Conservation (phyloP, 2,888 invertebrate species). For the Tipula helvola region DNA sequence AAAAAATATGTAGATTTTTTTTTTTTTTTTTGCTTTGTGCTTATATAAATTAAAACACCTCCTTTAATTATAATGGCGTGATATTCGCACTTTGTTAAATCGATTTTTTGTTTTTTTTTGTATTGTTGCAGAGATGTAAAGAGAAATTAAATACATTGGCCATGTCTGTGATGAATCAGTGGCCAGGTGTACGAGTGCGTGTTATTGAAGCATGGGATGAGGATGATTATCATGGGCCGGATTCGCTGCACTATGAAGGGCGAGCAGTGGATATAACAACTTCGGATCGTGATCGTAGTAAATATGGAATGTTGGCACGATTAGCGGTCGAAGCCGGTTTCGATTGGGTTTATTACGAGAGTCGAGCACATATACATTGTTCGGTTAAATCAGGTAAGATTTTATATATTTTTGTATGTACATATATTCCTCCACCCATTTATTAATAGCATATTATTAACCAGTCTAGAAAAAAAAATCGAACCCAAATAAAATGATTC, state of each 20-base stretch:
- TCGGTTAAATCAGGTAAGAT: slow-evolving; percentile 91
- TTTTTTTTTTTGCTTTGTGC: background rate
- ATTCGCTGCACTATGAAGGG: slow-evolving; percentile 93
- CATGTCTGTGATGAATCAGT: slow-evolving; percentile 94
- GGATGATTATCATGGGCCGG: slow-evolving; percentile 56
- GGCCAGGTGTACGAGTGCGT: slow-evolving; percentile 86
- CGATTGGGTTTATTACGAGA: slow-evolving; percentile 97
- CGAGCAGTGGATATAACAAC: slow-evolving; percentile 93
- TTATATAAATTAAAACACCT: background rate
- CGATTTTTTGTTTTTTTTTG: slow-evolving; percentile 13
- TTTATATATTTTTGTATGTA: background rate
- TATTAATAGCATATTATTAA: background rate
- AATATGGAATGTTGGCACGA: slow-evolving; percentile 91
- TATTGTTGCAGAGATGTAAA: slow-evolving; percentile 77
- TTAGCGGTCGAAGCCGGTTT: slow-evolving; percentile 95
- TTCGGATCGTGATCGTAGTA: slow-evolving; percentile 81
- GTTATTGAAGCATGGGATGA: slow-evolving; percentile 97
- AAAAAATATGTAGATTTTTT: background rate
- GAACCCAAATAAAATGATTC: background rate
- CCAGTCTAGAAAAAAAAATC: background rate
- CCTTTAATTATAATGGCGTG: slow-evolving; percentile 4
- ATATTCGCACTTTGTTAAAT: slow-evolving; percentile 4
- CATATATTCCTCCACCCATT: background rate
- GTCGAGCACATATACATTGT: slow-evolving; percentile 88
- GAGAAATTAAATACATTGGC: slow-evolving; percentile 90